Conservation (phyloP, 2,113 vertebrate genomes). For the Gasterosteus nipponicus region DNA sequence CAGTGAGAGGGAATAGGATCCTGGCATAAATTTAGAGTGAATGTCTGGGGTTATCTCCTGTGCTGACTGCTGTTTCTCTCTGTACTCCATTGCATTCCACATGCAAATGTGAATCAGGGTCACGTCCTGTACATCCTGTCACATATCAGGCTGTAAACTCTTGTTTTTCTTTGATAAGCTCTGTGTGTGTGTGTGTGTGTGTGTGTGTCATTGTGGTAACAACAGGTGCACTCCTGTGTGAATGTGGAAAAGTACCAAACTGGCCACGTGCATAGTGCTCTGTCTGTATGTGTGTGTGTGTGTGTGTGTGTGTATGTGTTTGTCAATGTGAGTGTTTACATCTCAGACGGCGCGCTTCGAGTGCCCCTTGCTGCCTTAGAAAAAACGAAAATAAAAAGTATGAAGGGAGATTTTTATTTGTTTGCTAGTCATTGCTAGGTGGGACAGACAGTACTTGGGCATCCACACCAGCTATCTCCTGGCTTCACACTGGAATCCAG, state of each 20-base stretch:
- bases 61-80: constrained; percentile 68
- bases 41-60: constrained; percentile 78
- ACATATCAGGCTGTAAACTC: constrained; percentile 69
- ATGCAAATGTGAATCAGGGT: constrained; percentile 73
- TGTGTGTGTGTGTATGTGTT: constrained; percentile 30
- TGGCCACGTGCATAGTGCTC: constrained; percentile 5
- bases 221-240: constrained; percentile 59
- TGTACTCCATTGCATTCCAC: constrained; percentile 67
- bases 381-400: background rate
- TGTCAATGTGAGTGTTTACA: constrained; percentile 43
- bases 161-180: constrained; percentile 74
- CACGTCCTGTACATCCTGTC: constrained; percentile 66
- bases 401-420: constrained; percentile 26
- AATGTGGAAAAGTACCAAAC: constrained; percentile 61
- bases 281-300: constrained; percentile 2
- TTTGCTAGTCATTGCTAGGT: constrained; percentile 40
- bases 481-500: constrained; percentile 61
- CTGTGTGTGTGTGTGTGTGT: constrained; percentile 15
- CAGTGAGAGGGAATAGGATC: constrained; percentile 74
- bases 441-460: constrained; percentile 28
- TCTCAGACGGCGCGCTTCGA: constrained; percentile 31
- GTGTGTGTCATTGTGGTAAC: constrained; percentile 21
- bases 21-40: constrained; percentile 72
- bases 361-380: background rate
- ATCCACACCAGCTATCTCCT: constrained; percentile 40